These are phyloP conservation scores for Agapornis roseicollis DNA, from an alignment of 2,113 vertebrate species.

Conservation along the genomic window DNA sequence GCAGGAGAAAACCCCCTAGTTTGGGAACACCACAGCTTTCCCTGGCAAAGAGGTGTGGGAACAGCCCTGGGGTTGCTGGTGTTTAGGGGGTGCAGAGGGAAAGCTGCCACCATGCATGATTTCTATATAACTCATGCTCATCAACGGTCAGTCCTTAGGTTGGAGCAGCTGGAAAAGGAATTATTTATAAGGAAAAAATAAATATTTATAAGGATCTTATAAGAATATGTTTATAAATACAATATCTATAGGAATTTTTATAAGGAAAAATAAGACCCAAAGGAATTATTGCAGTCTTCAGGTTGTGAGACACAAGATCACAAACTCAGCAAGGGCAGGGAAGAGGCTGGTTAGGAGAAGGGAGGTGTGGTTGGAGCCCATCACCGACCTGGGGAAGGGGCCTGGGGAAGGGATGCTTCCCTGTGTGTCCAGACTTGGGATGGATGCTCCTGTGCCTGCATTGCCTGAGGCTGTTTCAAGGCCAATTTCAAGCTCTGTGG, in stretches of 20 bases:
- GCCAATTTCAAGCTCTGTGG: not conserved
- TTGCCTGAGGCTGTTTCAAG: not conserved
- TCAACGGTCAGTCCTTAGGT: accelerated
- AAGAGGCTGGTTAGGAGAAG: not conserved
- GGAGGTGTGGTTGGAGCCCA: not conserved
- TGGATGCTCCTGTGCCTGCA: not conserved
- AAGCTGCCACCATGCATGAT: accelerated
- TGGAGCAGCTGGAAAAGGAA: not conserved
- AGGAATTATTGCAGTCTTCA: not conserved
- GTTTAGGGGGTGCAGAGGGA: not conserved
- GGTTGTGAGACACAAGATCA: not conserved
- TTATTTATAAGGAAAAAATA: not conserved
- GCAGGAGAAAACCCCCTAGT: not conserved
- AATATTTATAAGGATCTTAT: not conserved
- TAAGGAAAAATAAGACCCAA: not conserved
- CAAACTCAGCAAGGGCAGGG: not conserved
- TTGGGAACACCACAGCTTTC: not conserved
- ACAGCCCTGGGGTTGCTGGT: not conserved
- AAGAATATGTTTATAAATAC: not conserved
- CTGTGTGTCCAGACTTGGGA: accelerated
- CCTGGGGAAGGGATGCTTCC: not conserved
- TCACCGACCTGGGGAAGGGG: not conserved
- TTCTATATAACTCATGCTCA: accelerated
- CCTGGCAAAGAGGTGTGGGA: not conserved
- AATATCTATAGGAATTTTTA: not conserved